phyloP scores from a whole-genome alignment of 2,888 invertebrate species.

The Eustalomyia histrio region DNA sequence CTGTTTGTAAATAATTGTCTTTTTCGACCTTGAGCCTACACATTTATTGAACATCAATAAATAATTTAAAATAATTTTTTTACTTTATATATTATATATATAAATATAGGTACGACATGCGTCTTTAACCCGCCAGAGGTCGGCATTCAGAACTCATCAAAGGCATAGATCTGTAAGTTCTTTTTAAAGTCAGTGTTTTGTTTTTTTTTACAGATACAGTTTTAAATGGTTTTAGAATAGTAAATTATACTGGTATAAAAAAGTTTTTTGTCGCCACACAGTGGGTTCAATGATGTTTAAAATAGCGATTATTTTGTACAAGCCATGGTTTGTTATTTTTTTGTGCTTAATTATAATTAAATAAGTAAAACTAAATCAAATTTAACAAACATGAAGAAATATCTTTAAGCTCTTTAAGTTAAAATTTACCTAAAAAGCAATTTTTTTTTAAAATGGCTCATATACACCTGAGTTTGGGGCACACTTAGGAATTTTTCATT shows the following conservation, averaged over 20 bases:
- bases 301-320: no score
- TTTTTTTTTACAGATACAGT: background rate
- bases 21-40: background rate
- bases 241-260: background rate
- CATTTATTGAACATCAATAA: background rate
- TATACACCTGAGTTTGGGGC: no score
- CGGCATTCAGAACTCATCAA: constrained; percentile 84
- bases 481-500: no score
- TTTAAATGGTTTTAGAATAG: constrained; percentile 3
- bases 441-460: no score
- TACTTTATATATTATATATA: constrained; percentile 40
- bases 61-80: constrained; percentile 21
- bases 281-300: no score
- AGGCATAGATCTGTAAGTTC: constrained; percentile 86
- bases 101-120: constrained; percentile 85
- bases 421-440: no score
- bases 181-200: constrained; percentile 10
- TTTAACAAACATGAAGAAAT: no score
- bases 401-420: no score
- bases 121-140: constrained; percentile 85
- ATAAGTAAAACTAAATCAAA: no score
- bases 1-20: background rate
- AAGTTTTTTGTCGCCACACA: no score
- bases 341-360: no score
- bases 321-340: no score